These are phyloP conservation scores for Scaptomyza reducta DNA, from an alignment of 2,888 invertebrate species.

Conservation along the genomic window DNA sequence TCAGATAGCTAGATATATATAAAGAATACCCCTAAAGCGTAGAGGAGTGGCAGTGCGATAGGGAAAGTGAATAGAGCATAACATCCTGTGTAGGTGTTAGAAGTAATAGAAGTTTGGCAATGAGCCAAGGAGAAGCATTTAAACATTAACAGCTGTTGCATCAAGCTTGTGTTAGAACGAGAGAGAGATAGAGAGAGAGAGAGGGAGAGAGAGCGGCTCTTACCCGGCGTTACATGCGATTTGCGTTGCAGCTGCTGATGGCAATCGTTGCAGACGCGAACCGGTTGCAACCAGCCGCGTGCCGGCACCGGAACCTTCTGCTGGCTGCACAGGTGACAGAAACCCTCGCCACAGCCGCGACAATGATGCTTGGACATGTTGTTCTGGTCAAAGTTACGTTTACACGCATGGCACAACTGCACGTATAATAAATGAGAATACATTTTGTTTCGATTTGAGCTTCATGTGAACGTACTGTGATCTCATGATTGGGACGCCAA, in stretches of 20 bases:
- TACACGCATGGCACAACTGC: constrained; percentile 88
- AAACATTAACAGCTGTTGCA: background rate
- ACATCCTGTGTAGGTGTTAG: too few species aligned
- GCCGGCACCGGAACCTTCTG: constrained; percentile 88
- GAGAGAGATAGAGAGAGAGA: too few species aligned
- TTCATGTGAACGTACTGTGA: constrained; percentile 85
- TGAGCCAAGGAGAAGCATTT: background rate
- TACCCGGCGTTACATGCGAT: constrained; percentile 78
- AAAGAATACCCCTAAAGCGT: background rate
- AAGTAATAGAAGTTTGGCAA: too few species aligned
- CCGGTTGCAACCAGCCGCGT: constrained; percentile 89
- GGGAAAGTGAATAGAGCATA: too few species aligned
- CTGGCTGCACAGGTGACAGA: constrained; percentile 90
- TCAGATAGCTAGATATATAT: background rate
- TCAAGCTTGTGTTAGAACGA: background rate
- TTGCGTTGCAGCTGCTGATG: constrained; percentile 81
- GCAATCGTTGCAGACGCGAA: constrained; percentile 90
- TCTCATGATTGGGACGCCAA: constrained; percentile 91
- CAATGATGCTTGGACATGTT: constrained; percentile 90
- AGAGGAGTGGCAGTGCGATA: background rate
- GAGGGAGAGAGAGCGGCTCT: constrained; percentile 2
- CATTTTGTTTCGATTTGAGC: too few species aligned
- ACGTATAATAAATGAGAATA: background rate
- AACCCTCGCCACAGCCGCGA: constrained; percentile 91
- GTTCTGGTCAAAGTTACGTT: constrained; percentile 85